A percentile compares a stretch with the other conserved stretches of the same genome.
Conservation (phyloP, 2,113 vertebrate species). For the Prinia subflava region DNA sequence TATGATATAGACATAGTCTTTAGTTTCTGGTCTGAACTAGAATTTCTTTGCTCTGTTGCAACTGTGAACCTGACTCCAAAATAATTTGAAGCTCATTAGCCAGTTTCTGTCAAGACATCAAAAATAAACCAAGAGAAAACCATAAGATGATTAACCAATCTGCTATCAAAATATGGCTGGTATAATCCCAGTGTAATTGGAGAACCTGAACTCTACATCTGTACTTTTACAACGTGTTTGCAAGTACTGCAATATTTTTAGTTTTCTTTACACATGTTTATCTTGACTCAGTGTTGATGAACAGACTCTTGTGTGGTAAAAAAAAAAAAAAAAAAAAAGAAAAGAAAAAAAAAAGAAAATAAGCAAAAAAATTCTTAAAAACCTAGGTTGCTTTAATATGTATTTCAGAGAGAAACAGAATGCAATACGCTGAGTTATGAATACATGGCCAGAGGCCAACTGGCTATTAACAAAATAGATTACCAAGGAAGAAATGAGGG, state of each 20-base stretch:
- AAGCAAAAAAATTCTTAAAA: neutral
- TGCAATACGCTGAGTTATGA: neutral
- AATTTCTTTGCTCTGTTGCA: neutral
- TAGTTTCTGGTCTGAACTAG: neutral
- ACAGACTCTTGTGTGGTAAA: neutral
- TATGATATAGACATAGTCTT: neutral
- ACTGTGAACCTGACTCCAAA: neutral
- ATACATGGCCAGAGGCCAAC: neutral
- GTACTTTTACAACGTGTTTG: neutral
- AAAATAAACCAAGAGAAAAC: neutral
- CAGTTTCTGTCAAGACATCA: neutral
- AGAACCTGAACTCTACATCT: neutral
- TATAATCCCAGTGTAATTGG: neutral
- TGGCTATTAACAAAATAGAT: neutral
- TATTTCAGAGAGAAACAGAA: neutral
- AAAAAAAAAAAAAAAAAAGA: neutral
- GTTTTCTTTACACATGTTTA: neutral
- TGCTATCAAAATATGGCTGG: neutral
- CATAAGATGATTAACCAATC: neutral
- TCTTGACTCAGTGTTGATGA: neutral
- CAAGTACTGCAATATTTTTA: neutral
- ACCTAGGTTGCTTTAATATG: neutral
- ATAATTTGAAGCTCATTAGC: neutral
- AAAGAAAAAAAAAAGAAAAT: too few relatives aligned
- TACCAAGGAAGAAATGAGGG: neutral